Conservation (phyloP, 2,888 invertebrate genomes). For the Cephus rjabovi region DNA sequence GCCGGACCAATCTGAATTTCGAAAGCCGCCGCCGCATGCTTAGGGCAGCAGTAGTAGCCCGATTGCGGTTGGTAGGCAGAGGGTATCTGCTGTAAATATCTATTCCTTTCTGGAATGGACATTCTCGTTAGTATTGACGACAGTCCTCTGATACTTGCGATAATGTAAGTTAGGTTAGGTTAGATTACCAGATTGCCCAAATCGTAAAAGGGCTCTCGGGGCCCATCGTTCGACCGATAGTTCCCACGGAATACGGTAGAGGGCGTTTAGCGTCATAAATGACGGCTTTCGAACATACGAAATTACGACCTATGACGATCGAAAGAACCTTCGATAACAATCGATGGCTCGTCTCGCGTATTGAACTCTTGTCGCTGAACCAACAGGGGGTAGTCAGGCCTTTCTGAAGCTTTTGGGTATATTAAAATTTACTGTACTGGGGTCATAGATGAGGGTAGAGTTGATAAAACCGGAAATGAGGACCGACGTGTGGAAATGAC, state of each 20-base stretch:
- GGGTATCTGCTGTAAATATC: background rate
- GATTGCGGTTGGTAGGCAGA: background rate
- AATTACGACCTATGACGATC: background rate
- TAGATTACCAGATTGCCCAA: background rate
- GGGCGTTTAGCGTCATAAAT: background rate
- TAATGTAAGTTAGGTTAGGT: background rate
- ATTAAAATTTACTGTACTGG: slow-evolving; percentile 46
- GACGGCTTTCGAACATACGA: background rate
- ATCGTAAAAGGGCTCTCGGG: background rate
- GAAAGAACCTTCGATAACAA: background rate
- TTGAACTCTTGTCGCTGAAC: background rate
- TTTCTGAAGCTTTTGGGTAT: slow-evolving; percentile 56
- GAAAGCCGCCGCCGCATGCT: background rate
- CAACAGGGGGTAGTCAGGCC: slow-evolving; percentile 38
- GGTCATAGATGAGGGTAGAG: background rate
- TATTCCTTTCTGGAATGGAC: background rate
- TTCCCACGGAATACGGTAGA: background rate
- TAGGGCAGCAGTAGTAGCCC: background rate
- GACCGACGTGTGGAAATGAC: background rate
- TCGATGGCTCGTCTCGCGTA: background rate
- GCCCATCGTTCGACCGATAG: background rate
- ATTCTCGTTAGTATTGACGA: background rate
- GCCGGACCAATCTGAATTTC: background rate
- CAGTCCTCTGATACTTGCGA: background rate
- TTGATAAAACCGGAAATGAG: background rate